A percentile compares a stretch with the other conserved stretches of the same genome.
Evolutionary conservation across 2,888 invertebrate species (phyloP).

Genomic region (Zaprionus obscuricornis): DNA sequence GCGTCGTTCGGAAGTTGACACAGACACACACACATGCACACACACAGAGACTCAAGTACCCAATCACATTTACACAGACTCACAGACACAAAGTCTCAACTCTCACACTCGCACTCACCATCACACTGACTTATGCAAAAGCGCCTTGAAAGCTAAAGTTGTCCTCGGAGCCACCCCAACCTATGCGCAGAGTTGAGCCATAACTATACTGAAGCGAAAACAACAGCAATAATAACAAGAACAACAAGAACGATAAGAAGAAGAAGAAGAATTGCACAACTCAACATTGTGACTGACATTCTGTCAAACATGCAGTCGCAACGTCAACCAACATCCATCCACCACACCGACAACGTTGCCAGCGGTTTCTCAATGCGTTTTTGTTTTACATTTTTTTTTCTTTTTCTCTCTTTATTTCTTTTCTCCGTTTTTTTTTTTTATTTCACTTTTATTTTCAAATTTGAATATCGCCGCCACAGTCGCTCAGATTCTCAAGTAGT

Average conservation of each 20-base stretch:
- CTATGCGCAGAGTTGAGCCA: slow-evolving; percentile 20
- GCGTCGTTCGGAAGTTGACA: slow-evolving; percentile 23
- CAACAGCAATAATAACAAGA: slow-evolving; percentile 15
- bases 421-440: slow-evolving; percentile 19
- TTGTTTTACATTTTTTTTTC: slow-evolving; percentile 19
- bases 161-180: slow-evolving; percentile 28
- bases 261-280: slow-evolving; percentile 7
- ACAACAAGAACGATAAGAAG: slow-evolving; percentile 22
- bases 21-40: slow-evolving; percentile 8
- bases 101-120: slow-evolving; percentile 1
- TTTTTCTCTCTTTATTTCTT: slow-evolving; percentile 8
- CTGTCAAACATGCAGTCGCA: slow-evolving; percentile 72
- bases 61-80: neutral
- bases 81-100: neutral
- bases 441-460: slow-evolving; percentile 69
- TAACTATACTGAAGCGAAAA: slow-evolving; percentile 7
- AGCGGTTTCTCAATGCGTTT: slow-evolving; percentile 28
- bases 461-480: slow-evolving; percentile 58
- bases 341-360: slow-evolving; percentile 25
- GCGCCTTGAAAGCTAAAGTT: slow-evolving; percentile 24
- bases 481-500: slow-evolving; percentile 71
- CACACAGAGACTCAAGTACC: too few species aligned
- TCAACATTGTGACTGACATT: slow-evolving; percentile 68
- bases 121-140: slow-evolving; percentile 1
- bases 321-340: slow-evolving; percentile 48